Percentiles rank a stretch among this genome's conserved stretches.
Evolutionary conservation across 2,797 vertebrate genomes (phyloP).

Genomic region (Echeneis naucrates): DNA sequence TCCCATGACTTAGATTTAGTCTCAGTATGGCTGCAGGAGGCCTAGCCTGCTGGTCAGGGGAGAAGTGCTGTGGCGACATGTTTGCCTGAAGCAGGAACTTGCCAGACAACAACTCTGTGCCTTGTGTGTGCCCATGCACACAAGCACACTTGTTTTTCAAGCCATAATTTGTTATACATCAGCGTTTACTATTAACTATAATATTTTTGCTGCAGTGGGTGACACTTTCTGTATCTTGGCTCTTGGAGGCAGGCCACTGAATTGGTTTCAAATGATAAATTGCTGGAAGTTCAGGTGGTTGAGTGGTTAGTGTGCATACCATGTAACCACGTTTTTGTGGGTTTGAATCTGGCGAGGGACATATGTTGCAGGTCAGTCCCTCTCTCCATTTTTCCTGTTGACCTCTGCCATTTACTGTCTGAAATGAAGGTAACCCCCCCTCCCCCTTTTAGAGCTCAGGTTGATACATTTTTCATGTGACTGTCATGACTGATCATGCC

Average conservation of each 20-base stretch:
- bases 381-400: too few species aligned
- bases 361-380: too few species aligned
- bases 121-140: neutral
- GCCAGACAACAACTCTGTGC: constrained; percentile 8
- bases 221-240: neutral
- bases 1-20: constrained; percentile 85
- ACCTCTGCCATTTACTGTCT: too few species aligned
- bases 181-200: neutral
- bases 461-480: constrained; percentile 50
- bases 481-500: constrained; percentile 42
- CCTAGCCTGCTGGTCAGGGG: constrained; percentile 43
- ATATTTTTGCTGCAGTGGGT: neutral
- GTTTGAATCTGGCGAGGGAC: too few species aligned
- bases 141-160: neutral
- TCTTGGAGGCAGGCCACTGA: neutral
- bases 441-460: constrained; percentile 1
- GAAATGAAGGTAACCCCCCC: too few species aligned
- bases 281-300: too few species aligned
- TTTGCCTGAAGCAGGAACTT: constrained; percentile 26
- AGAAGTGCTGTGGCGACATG: constrained; percentile 30
- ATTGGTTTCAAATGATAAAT: neutral
- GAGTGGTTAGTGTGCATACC: too few species aligned
- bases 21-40: constrained; percentile 60
- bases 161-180: neutral
- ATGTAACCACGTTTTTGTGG: too few species aligned